Base-by-base conservation (phyloP, 2,797 vertebrate species). In the Okamejei kenojei region DNA sequence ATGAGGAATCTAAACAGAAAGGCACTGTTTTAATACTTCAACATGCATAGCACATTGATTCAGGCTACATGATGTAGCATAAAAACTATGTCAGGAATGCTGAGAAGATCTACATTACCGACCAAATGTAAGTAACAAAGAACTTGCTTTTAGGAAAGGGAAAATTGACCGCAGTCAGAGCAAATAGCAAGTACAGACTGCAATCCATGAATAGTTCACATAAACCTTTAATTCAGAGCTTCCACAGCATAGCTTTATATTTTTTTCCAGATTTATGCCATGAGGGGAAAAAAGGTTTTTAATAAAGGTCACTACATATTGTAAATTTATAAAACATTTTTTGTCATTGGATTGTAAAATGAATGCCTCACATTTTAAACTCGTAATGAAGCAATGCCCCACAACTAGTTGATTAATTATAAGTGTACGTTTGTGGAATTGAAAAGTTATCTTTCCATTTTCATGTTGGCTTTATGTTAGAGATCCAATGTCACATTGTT, bases 81-180 rank as follows among this genome's bases (percentile, higher is more conserved):
- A 94, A 94, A 94, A 96, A 94, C 95, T 95, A 96, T 97, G 96
- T 95, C 94, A 95, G 95, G 96, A 95, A 96, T 95, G 95, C 95
- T 94, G 95, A 95, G 94, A 94, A 95, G 95, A 95, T 95, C 94
- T 95, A 94, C 95, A 95, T 95, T 95, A 95, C 94, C 95, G 95
- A 96, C 96, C 96, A 95, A 93, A 95, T 95, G 94, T 95, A 93
- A 95, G 95, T 95, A 94, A 96, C 93, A 93, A 82, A 74, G 95
- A 95, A 93, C 93, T 92, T 76, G 90, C 17, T 92, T 74, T 92
- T 38, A 38, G 71, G 23, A 65, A 68, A 90, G 3, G 68, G 88
- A 74, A 35, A 65, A 74, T 45, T 26, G 23, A 91, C 68, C 38
- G 29, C 71, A 92, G 90, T 92, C 90, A 76, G 71, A 76, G 23